Evolutionary conservation across 2,797 vertebrate species (phyloP).

Genomic region (Galagoides demidoff): DNA sequence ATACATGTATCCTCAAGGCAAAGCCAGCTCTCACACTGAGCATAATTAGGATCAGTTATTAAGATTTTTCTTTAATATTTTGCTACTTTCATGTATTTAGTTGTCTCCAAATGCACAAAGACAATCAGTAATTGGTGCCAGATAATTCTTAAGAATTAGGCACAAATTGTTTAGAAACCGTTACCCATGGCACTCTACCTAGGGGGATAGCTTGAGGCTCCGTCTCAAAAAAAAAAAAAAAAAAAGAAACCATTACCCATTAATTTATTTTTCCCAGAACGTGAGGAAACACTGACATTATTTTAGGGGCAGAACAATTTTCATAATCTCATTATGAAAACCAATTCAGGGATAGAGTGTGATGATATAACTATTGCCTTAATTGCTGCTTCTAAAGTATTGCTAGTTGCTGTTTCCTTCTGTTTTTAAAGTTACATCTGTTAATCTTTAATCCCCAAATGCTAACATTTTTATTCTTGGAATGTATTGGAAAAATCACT

Average conservation of each 20-base stretch:
- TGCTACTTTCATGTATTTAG: conserved; percentile 3
- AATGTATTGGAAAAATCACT: background rate
- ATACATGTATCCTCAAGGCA: background rate
- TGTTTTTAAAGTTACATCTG: conserved; percentile 20
- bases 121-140: conserved; percentile 29
- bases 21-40: background rate
- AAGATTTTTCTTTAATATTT: background rate
- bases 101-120: background rate
- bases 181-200: no score
- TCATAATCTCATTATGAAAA: background rate
- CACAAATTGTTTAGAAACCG: conserved; percentile 49
- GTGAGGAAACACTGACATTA: background rate
- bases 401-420: background rate
- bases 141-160: background rate
- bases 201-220: no score
- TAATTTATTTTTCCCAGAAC: background rate
- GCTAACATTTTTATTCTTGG: background rate
- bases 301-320: background rate
- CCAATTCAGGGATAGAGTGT: background rate
- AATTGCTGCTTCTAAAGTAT: conserved; percentile 18
- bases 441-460: background rate
- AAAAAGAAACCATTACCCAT: background rate
- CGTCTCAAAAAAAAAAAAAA: no score
- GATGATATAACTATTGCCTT: background rate
- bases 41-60: background rate